These are phyloP conservation scores for Noctua janthe DNA, from an alignment of 2,888 invertebrate genomes.

Conservation along the genomic window DNA sequence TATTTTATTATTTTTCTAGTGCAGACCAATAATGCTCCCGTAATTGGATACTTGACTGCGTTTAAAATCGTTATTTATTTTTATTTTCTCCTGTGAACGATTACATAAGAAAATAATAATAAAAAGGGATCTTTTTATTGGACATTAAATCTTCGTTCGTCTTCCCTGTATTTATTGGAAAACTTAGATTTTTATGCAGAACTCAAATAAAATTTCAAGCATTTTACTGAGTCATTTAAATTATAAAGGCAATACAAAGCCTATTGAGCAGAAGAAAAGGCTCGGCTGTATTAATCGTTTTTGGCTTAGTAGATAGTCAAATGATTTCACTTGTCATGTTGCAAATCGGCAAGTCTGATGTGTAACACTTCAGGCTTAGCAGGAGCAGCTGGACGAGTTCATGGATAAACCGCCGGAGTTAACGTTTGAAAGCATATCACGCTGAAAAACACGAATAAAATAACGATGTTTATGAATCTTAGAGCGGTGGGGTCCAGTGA, in stretches of 20 bases:
- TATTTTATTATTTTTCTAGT: background rate
- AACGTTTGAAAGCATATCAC: too few species aligned
- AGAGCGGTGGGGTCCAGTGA: too few species aligned
- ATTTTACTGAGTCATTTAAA: conserved; percentile 20
- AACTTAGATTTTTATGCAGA: conserved; percentile 1
- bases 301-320: too few species aligned
- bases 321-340: too few species aligned
- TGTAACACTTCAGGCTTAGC: too few species aligned
- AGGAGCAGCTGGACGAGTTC: too few species aligned
- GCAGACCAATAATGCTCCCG: background rate
- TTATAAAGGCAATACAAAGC: background rate
- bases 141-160: conserved; percentile 26
- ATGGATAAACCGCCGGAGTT: too few species aligned
- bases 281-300: background rate
- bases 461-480: too few species aligned
- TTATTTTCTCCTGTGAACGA: conserved; percentile 2
- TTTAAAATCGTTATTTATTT: conserved; percentile 1
- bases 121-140: conserved; percentile 24
- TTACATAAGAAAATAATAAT: conserved; percentile 21
- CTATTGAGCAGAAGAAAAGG: background rate
- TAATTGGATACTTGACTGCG: conserved; percentile 4
- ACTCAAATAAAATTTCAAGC: conserved; percentile 13
- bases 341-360: too few species aligned
- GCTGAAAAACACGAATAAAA: too few species aligned
- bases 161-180: conserved; percentile 10